Evolutionary conservation across 2,888 invertebrate species (phyloP).

Genomic region (Himalopsyche kuldschensis): DNA sequence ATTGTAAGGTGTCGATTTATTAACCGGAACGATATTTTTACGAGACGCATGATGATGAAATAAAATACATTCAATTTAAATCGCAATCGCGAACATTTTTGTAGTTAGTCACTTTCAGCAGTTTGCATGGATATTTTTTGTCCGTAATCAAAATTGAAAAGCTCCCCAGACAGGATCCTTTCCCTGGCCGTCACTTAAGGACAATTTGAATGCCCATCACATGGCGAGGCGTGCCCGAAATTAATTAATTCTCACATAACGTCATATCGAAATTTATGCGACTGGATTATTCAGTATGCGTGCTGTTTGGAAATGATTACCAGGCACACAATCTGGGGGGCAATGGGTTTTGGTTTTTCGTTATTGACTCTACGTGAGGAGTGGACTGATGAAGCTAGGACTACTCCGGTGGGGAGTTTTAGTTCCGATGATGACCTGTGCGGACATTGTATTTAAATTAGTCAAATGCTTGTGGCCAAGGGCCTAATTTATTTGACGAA

Average conservation of each 20-base stretch:
- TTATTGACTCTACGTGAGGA: neutral
- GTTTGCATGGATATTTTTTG: no score
- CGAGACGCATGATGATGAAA: no score
- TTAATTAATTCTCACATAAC: constrained; percentile 12
- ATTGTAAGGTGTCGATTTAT: no score
- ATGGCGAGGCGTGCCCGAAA: constrained; percentile 10
- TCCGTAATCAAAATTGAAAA: neutral
- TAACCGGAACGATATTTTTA: no score
- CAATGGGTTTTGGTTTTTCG: neutral
- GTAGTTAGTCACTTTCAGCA: no score
- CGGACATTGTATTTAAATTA: neutral
- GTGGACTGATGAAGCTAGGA: neutral
- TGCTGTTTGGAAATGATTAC: constrained; percentile 10
- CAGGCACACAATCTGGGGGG: neutral
- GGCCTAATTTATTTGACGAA: no score
- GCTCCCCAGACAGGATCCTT: neutral
- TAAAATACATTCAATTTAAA: no score
- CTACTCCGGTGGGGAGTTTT: neutral
- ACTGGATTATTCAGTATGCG: constrained; percentile 8
- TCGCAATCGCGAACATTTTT: no score
- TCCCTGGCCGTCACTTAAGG: neutral
- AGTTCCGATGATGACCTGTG: neutral
- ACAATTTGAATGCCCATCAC: neutral
- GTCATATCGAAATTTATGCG: constrained; percentile 17
- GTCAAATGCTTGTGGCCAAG: neutral